phyloP scores from a whole-genome alignment of 92 coral and sea anemone species.

The Blastomussa wellsi region DNA sequence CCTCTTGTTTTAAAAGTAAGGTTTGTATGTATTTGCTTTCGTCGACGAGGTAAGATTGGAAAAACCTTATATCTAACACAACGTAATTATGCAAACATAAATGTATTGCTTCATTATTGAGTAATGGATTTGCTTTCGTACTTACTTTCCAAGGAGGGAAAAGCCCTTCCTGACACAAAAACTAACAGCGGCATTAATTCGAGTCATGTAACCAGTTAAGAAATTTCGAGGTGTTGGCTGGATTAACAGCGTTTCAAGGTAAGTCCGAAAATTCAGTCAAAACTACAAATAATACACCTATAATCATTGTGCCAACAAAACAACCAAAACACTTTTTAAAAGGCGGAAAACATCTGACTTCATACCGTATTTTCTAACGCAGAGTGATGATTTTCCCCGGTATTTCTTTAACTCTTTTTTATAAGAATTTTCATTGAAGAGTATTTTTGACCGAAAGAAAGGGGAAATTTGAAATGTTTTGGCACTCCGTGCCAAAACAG shows the following conservation, averaged over 20 bases:
- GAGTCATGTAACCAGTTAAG: not conserved
- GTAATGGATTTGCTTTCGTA: constrained; percentile 3
- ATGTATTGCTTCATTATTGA: not conserved
- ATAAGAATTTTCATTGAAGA: not conserved
- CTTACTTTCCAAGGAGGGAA: not conserved
- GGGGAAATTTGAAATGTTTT: not conserved
- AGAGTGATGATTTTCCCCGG: not conserved
- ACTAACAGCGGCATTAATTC: not conserved
- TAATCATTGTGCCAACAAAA: not conserved
- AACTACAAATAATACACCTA: not conserved
- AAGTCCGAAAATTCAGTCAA: not conserved
- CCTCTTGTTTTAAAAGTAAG: not conserved
- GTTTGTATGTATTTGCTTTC: not conserved
- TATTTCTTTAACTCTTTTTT: not conserved
- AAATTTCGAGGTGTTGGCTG: not conserved
- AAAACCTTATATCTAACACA: not conserved
- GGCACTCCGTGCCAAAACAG: not conserved
- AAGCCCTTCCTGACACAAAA: not conserved
- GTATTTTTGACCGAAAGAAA: not conserved
- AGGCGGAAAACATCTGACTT: not conserved
- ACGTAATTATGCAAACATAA: constrained; percentile 2
- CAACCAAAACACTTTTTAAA: no score
- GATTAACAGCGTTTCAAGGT: not conserved
- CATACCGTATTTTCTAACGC: no score
- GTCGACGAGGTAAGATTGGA: not conserved